Base-by-base conservation (phyloP, 2,888 invertebrate genomes). In the Masnerella sp. region DNA sequence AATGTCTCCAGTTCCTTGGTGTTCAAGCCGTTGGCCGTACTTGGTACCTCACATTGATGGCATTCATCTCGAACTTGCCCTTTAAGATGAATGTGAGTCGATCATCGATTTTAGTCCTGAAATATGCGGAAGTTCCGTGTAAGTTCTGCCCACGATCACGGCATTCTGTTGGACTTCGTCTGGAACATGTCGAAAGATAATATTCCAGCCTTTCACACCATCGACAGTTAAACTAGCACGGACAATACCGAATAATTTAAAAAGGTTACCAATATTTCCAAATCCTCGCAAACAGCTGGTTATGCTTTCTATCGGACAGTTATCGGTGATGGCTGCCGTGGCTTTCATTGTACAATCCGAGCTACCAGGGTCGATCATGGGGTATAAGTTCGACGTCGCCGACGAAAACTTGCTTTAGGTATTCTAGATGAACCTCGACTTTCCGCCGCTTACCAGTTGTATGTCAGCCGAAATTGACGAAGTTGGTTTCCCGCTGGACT, bases 311-410 rank as follows among this genome's bases (percentile, higher is more conserved):
- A 52, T 28, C 15, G 11, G 0, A 14, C 11, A 54, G 0, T 30
- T 18, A 0, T 12, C 30, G 0, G 0, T 32, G n/a, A 76, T 62
- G n/a, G 74, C 64, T 14, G 20, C 43, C 15, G 70, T 54, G 2
- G 77, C 72, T 42, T 61, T 76, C 7, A 74, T 59, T 2, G 77
- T 77, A 32, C 77, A 75, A n/a, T 68, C 74, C 12, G 74, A 75
- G 14, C 77, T 76, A 2, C 74, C 75, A 0, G 74, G 34, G 38
- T 78, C 74, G 9, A 78, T 77, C 70, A 72, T 67, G 1, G 75
- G 67, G 9, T 11, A 3, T 7, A 58, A 5, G n/a, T 5, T 9
- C 9, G 0, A 1, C 2, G n/a, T 15, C 17, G 5, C 17, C 9
- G 2, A 59, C 22, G 3, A 2, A 20, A 0, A 59, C 45, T 5